phyloP scores from a whole-genome alignment of 1,140 invertebrate genomes.

The Cyrtorhinus lividipennis region DNA sequence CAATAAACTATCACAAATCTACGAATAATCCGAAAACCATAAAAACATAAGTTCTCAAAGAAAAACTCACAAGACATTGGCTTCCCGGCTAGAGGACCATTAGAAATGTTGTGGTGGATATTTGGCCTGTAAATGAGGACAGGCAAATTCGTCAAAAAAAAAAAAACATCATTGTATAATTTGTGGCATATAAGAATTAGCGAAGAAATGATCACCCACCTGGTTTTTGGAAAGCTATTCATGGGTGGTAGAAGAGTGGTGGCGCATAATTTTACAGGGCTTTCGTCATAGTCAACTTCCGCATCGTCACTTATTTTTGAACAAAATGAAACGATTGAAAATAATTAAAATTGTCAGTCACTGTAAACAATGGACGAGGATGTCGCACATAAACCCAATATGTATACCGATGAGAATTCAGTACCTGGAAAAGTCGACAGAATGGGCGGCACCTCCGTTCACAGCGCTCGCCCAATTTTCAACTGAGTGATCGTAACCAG shows the following conservation, averaged over 20 bases:
- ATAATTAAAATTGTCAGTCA: too few species aligned
- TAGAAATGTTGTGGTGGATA: slow-evolving; percentile 5
- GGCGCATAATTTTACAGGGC: slow-evolving; percentile 17
- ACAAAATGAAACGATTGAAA: neutral
- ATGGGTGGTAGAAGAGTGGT: slow-evolving; percentile 5
- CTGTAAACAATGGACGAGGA: too few species aligned
- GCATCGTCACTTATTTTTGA: slow-evolving; percentile 12
- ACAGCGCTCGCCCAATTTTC: slow-evolving; percentile 13
- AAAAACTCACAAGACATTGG: neutral
- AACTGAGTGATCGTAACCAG: slow-evolving; percentile 2
- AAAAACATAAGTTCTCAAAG: too few species aligned
- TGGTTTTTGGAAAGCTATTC: slow-evolving; percentile 11
- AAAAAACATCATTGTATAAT: too few species aligned
- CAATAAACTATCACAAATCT: too few species aligned
- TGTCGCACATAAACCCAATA: too few species aligned
- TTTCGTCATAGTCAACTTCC: slow-evolving; percentile 18
- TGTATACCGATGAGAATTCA: too few species aligned
- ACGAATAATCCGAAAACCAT: too few species aligned
- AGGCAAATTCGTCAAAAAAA: too few species aligned
- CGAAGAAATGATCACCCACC: too few species aligned
- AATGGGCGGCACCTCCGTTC: slow-evolving; percentile 9
- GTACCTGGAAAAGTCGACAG: slow-evolving; percentile 17
- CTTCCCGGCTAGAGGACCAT: neutral
- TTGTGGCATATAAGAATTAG: too few species aligned
- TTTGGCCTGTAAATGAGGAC: neutral